Evolutionary conservation across 2,797 vertebrate genomes (phyloP).

Genomic region (Sphaeramia orbicularis): DNA sequence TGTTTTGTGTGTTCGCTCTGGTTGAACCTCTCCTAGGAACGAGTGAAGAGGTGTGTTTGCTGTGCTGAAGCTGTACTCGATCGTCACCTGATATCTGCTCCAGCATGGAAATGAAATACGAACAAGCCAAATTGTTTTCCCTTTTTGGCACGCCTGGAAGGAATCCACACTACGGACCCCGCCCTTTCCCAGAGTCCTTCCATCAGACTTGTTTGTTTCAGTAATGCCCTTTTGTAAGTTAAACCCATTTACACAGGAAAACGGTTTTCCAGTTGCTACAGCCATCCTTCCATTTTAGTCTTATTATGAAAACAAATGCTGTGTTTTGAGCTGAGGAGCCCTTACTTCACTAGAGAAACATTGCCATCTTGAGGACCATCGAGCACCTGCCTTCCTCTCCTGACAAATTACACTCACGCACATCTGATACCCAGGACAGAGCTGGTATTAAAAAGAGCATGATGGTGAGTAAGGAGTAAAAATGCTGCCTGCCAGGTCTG

Average conservation of each 20-base stretch:
- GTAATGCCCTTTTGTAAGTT: slow-evolving; percentile 34
- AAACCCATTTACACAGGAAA: slow-evolving; percentile 56
- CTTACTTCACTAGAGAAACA: slow-evolving; percentile 59
- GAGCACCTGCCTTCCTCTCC: slow-evolving; percentile 54
- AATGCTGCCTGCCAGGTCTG: slow-evolving; percentile 74
- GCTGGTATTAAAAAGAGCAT: slow-evolving; percentile 41
- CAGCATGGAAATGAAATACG: slow-evolving; percentile 52
- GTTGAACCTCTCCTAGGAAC: slow-evolving; percentile 73
- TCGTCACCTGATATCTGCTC: slow-evolving; percentile 55
- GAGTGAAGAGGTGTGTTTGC: slow-evolving; percentile 84
- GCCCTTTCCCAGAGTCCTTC: slow-evolving; percentile 31
- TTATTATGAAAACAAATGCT: slow-evolving; percentile 44
- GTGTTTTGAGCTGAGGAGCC: slow-evolving; percentile 56
- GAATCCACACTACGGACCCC: slow-evolving; percentile 61
- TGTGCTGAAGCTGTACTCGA: slow-evolving; percentile 53
- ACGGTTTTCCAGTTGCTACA: slow-evolving; percentile 39
- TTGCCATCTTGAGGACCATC: slow-evolving; percentile 74
- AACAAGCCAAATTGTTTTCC: slow-evolving; percentile 55
- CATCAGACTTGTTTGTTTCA: slow-evolving; percentile 63
- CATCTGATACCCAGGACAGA: slow-evolving; percentile 45
- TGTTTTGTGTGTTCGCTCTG: slow-evolving; percentile 78
- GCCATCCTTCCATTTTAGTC: slow-evolving; percentile 53
- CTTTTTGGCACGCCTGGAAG: slow-evolving; percentile 64
- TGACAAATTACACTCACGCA: slow-evolving; percentile 42
- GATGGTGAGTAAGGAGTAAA: slow-evolving; percentile 74